A percentile compares a stretch with the other conserved stretches of the same genome.
Conservation (phyloP, 2,888 invertebrate genomes). For the Melinopterus prodromus region DNA sequence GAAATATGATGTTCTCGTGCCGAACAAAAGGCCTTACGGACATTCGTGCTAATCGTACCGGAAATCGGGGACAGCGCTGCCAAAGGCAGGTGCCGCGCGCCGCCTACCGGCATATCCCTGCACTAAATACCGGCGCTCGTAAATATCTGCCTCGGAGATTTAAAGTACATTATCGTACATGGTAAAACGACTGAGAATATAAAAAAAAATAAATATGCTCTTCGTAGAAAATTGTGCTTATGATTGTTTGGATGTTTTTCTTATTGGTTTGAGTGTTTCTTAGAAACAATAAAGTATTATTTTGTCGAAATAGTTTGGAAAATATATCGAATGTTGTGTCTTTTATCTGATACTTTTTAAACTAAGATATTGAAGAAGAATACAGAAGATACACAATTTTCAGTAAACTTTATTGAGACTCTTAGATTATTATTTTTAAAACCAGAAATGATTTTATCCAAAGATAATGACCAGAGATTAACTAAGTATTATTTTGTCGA, state of each 20-base stretch:
- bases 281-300: too few species aligned
- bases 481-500: too few species aligned
- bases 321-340: too few species aligned
- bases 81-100: neutral
- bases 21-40: neutral
- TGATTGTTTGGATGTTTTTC: neutral
- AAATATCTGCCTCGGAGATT: neutral
- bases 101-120: neutral
- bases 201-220: neutral
- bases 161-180: neutral
- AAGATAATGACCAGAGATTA: too few species aligned
- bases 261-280: neutral
- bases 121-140: neutral
- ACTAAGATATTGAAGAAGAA: too few species aligned
- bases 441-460: too few species aligned
- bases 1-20: neutral
- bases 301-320: too few species aligned
- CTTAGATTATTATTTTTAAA: too few species aligned
- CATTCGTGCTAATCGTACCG: slow-evolving; percentile 4
- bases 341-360: too few species aligned
- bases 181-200: neutral
- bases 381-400: too few species aligned
- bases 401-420: too few species aligned
- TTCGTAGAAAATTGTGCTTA: neutral
- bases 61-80: neutral